These are phyloP conservation scores for Gryon sp. DNA, from an alignment of 1,140 invertebrate species.

Conservation along the genomic window DNA sequence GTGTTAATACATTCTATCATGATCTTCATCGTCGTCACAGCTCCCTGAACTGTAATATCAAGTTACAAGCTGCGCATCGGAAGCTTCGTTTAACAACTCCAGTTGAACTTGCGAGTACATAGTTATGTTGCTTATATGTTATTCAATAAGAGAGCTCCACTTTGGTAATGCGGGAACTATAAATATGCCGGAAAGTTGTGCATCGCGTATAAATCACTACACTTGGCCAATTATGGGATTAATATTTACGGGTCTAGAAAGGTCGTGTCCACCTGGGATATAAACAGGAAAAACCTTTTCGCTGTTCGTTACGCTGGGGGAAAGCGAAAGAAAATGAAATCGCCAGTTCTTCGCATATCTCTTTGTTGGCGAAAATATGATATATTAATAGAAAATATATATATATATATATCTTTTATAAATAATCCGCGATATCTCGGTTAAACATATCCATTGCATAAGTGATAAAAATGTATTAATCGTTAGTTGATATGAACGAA, in stretches of 20 bases:
- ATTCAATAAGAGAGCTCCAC: constrained; percentile 39
- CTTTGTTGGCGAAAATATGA: constrained; percentile 11
- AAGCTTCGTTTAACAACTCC: constrained; percentile 22
- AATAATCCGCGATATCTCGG: too few species aligned
- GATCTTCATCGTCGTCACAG: constrained; percentile 31
- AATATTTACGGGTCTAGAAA: constrained; percentile 72
- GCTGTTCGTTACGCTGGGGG: constrained; percentile 8
- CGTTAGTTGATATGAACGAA: too few species aligned
- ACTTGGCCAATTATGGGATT: constrained; percentile 73
- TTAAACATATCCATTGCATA: too few species aligned
- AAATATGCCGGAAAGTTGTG: constrained; percentile 72
- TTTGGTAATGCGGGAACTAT: constrained; percentile 45
- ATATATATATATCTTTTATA: too few species aligned
- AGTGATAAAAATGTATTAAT: too few species aligned
- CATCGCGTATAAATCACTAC: constrained; percentile 71
- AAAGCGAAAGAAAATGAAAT: not conserved
- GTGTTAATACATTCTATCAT: constrained; percentile 39
- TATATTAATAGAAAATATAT: too few species aligned
- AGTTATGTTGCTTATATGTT: constrained; percentile 46
- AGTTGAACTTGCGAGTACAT: constrained; percentile 26
- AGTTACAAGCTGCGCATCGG: constrained; percentile 27
- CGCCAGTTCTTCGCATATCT: constrained; percentile 9
- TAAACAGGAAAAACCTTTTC: constrained; percentile 50
- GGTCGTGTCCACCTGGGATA: constrained; percentile 57
- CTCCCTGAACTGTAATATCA: constrained; percentile 40